Evolutionary conservation across 2,113 vertebrate species (phyloP), one percentile per base, ranked within the genome.

Genomic region (Colossoma macropomum): DNA sequence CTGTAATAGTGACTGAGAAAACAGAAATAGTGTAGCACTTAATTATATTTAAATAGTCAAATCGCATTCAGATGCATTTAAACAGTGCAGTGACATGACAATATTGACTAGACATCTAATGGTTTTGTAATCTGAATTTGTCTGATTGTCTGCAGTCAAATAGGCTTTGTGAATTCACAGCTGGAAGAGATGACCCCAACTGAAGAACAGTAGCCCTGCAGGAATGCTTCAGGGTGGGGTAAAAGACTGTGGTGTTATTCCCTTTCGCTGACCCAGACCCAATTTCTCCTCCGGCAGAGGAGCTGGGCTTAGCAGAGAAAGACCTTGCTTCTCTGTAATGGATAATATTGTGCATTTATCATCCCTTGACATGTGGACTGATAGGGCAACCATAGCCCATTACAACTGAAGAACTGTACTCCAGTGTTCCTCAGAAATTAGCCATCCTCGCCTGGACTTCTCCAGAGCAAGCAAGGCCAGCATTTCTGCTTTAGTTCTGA

Each of bases 261-360:
- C 30, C 16, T 80, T 81, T 74, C 23, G 23, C 77, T 76, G 74
- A 71, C 78, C 81, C 48, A 50, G 74, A 48, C 79, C 79, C 48
- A 65, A 32, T 54, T 82, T 79, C 68, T 81, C 63, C 82, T 72
- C 34, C 4, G 48, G 71, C 68, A 75, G 73, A 52, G n/a, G 75
- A 75, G 48, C 79, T 50, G 68, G 60, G 79, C 79, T 69, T 60
- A 54, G 80, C 54, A 28, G 59, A 74, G 17, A 86, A 81, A 84
- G 87, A 74, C 85, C 85, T 85, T 81, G 80, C 66, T 78, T 80
- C 60, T 48, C 68, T 59, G 16, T 62, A 82, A 75, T 79, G 70
- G 82, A 81, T 88, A 88, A 86, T 88, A 84, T 75, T 84, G 80
- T 50, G 41, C 86, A 86, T 90, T 90, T 85, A 87, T 87, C 84